Conservation (phyloP, 1,140 invertebrate species). For the Pseudomyrmex pallidus region DNA sequence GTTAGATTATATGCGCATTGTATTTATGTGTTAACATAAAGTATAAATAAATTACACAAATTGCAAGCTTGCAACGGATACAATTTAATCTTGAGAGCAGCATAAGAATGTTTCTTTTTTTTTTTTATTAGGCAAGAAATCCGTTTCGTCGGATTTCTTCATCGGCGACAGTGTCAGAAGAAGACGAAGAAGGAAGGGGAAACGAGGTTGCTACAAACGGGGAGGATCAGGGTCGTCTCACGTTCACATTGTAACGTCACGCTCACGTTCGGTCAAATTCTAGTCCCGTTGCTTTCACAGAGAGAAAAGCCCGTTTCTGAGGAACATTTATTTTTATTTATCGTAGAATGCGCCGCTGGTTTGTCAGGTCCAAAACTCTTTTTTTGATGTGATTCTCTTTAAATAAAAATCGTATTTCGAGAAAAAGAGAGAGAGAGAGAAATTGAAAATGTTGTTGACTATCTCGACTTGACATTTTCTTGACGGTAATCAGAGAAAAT, state of each 20-base stretch:
- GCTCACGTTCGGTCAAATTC: slow-evolving; percentile 51
- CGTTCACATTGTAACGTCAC: slow-evolving; percentile 33
- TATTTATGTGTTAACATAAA: background rate
- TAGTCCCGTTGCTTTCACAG: slow-evolving; percentile 47
- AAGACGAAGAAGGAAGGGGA: background rate
- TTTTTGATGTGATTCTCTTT: background rate
- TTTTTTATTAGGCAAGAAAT: background rate
- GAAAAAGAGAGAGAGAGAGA: background rate
- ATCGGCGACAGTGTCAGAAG: slow-evolving; percentile 25
- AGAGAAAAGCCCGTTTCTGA: slow-evolving; percentile 21
- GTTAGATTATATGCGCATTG: background rate
- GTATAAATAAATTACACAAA: background rate
- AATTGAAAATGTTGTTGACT: background rate
- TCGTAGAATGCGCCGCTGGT: background rate
- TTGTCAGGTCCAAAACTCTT: background rate
- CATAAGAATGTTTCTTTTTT: background rate
- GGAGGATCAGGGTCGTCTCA: slow-evolving; percentile 38
- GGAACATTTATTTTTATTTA: slow-evolving; percentile 37
- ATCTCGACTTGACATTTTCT: background rate
- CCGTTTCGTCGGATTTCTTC: slow-evolving; percentile 37
- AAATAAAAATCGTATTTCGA: background rate
- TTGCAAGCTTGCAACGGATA: background rate
- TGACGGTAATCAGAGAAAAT: slow-evolving; percentile 3
- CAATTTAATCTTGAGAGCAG: background rate
- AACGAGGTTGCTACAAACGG: slow-evolving; percentile 41